Evolutionary conservation across 2,113 vertebrate species (phyloP), one percentile per base, ranked within the genome.

Genomic region (Pithys albifrons): DNA sequence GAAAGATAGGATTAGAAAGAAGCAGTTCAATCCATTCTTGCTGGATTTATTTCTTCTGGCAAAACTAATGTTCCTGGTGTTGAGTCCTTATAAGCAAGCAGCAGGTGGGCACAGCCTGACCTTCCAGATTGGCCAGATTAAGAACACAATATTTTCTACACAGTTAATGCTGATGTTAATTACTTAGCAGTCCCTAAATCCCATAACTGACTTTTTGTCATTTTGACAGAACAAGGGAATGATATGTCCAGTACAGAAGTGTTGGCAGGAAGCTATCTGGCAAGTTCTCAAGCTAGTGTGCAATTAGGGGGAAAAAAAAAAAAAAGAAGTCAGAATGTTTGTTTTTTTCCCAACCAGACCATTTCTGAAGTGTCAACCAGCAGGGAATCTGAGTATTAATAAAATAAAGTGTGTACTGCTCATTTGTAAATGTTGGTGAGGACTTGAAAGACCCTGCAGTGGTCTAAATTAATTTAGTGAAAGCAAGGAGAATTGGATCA

Each of bases 41-140:
- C 27, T 71, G 66, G 29, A 74, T 85, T 73, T 91, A 82, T 58
- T 93, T 62, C 23, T 78, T 72, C 41, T 81, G 48, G 31, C 17
- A 91, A 95, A 87, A 52, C 5, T 65, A 55, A 20, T 39, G 41
- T 2, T 81, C 8, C 89, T 87, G 39, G 16, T 62, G 41, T 31
- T 54, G 86, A 88, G 54, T 89, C 61, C 37, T 81, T 86, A 83
- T 62, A 88, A 83, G 70, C 10, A 28, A 29, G 62, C 81, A 94
- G 81, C 79, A 77, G 90, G 88, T 87, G 85, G 52, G 75, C 91
- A 97, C 93, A 97, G 91, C 67, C 95, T 97, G 95, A 87, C 86
- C 66, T 93, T 97, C 74, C 80, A 94, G 95, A 97, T 96, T 96
- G 96, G 77, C 85, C 80, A 92, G 96, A 97, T 97, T 97, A 97